A percentile compares a stretch with the other conserved stretches of the same genome.
These are phyloP conservation scores for Panulirus ornatus DNA, from an alignment of 1,140 invertebrate genomes.

Conservation along the genomic window DNA sequence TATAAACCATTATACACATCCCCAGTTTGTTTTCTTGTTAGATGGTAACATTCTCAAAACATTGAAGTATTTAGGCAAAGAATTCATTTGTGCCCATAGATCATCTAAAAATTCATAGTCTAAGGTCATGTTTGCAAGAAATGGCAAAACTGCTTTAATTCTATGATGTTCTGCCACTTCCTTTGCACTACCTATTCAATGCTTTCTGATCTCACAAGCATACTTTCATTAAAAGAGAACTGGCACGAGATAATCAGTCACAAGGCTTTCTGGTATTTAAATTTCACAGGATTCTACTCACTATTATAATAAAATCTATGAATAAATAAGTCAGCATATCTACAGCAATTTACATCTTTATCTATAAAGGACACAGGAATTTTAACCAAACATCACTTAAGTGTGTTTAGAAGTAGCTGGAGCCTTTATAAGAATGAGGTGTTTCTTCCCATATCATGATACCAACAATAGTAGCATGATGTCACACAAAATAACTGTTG, in stretches of 20 bases:
- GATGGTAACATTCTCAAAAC: neutral
- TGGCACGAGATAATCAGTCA: slow-evolving; percentile 40
- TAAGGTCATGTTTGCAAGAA: neutral
- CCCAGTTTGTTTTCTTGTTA: neutral
- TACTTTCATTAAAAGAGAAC: slow-evolving; percentile 24
- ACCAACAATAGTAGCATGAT: neutral
- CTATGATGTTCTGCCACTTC: neutral
- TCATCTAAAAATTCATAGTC: neutral
- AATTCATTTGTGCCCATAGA: neutral
- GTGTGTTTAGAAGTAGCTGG: neutral
- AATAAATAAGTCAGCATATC: slow-evolving; percentile 52
- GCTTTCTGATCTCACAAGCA: slow-evolving; percentile 11
- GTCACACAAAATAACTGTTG: slow-evolving; percentile 38
- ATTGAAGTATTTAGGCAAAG: neutral
- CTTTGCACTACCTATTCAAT: slow-evolving; percentile 18
- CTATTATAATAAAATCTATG: slow-evolving; percentile 58
- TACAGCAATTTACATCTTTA: slow-evolving; percentile 56
- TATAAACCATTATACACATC: neutral
- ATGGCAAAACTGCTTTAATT: neutral
- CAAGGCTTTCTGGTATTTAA: slow-evolving; percentile 55
- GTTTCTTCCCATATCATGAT: slow-evolving; percentile 16
- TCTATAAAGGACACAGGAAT: slow-evolving; percentile 35
- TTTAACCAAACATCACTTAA: neutral
- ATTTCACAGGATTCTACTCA: slow-evolving; percentile 40
- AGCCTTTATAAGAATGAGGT: neutral